Conservation (phyloP, 2,888 invertebrate genomes). For the Ectropis crepuscularia region DNA sequence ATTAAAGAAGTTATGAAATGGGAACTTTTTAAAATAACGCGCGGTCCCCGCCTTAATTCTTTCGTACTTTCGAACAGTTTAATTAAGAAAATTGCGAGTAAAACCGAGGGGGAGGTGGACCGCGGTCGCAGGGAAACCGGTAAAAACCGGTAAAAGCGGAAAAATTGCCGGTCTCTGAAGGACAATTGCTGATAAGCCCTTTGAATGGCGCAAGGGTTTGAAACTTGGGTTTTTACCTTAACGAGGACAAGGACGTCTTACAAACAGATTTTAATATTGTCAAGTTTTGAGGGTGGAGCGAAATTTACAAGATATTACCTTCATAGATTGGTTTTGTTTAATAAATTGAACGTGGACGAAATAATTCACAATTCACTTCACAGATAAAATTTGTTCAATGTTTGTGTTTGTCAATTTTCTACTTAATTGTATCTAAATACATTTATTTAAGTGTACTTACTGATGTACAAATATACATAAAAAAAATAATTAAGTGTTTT, state of each 20-base stretch:
- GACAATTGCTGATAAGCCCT: constrained; percentile 44
- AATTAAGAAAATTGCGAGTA: constrained; percentile 57
- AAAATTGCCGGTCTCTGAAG: constrained; percentile 37
- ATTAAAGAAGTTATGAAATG: constrained; percentile 71
- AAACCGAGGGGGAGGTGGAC: constrained; percentile 40
- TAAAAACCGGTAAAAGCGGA: constrained; percentile 26
- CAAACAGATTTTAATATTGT: constrained; percentile 33
- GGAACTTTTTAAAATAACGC: constrained; percentile 52
- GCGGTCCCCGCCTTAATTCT: constrained; percentile 51
- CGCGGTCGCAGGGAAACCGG: constrained; percentile 14
- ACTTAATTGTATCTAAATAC: too few relatives aligned
- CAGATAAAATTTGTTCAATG: too few relatives aligned
- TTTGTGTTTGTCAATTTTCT: too few relatives aligned
- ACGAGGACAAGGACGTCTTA: constrained; percentile 31
- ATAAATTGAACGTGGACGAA: too few relatives aligned
- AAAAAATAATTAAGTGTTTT: too few relatives aligned
- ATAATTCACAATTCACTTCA: too few relatives aligned
- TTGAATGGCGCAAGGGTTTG: constrained; percentile 33
- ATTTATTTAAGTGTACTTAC: too few relatives aligned
- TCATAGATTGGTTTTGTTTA: too few relatives aligned
- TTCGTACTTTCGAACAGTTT: constrained; percentile 55
- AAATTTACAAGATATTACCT: too few relatives aligned
- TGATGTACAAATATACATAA: too few relatives aligned
- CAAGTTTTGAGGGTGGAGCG: neutral
- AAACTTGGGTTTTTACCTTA: constrained; percentile 38